Evolutionary conservation across 2,113 vertebrate species (phyloP), one percentile per base, ranked within the genome.

Genomic region (Copsychus sechellarum): DNA sequence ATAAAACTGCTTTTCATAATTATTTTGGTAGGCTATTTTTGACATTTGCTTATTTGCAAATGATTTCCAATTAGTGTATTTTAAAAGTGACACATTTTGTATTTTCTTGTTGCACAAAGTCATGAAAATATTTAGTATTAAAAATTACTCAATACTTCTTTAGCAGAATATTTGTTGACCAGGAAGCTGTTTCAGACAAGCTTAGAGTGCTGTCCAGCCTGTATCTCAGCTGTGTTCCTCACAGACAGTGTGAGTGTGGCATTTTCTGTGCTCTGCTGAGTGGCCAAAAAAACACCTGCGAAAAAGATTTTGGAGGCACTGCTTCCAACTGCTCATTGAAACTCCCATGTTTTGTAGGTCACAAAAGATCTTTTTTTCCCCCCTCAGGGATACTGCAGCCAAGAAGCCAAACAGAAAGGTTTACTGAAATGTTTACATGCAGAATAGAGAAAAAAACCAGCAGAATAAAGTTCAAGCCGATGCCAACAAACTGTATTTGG

Each of bases 401-500:
- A 88, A 76, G 36, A 80, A 93, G 40, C n/a, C n/a, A 31, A 88
- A 57, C 26, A 82, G 50, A 86, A 90, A 88, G 12, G 11, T 65
- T 82, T 88, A 23, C 62, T 66, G 61, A 61, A 77, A 69, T 15
- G 26, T 65, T 88, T 79, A 51, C 20, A 12, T 4, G 23, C 20
- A 62, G 60, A 61, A 81, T 74, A 70, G 11, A 65, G n/a, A 8
- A 17, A 29, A 50, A 57, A 38, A 29, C 31, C 38, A 79, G n/a
- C 43, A 80, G 78, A 82, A 79, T 82, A n/a, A 86, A 70, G 19
- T 24, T 69, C 66, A 58, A 90, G 57, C 24, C 0, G 1, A 66
- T 0, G 3, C 61, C 57, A 84, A 42, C 24, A 36, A 81, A n/a
- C 28, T 23, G 67, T 11, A 10, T 81, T 48, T 54, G 29, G n/a